Base-by-base conservation (phyloP, 1,140 invertebrate genomes). In the Drosophila sechellia region DNA sequence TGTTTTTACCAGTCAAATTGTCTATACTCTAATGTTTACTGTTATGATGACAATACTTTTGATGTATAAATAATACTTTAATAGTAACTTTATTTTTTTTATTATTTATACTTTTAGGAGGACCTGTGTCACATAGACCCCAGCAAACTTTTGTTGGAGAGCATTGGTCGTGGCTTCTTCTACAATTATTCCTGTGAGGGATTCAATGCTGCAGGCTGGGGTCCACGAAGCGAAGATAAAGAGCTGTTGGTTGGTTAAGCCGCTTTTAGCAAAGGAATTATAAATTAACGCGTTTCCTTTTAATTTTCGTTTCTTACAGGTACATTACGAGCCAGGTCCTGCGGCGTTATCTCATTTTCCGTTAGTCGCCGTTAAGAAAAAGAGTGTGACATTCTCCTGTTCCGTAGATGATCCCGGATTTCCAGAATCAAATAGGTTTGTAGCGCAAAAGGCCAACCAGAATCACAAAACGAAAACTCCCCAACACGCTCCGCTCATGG, bases 161-260 rank as follows among this genome's bases (percentile, higher is more conserved):
- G 95, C 69, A 97, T 98, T 13, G 96, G 95, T 6, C 94, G 96
- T 63, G 95, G 95, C 52, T 97, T 98, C 90, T 96, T 97, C 69
- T 97, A 97, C n/a, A 98, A 98, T 92, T 98, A 97, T 92, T 97
- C 97, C 0, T 98, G 97, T 91, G 95, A 96, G 81, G 97, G 97
- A 3, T 95, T 95, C 84, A 98, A 98, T 92, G 94, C 95, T 12
- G 97, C 97, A 13, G 97, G 97, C 11, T 97, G 96, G 96, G 97
- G 97, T 35, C 94, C 94, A 11, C 93, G 95, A 66, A 97, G 96
- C 6, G 93, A 94, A 25, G 94, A 95, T 55, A 95, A 95, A 10
- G 95, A 96, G 75, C 93, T 98, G 10, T 75, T 90, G 74, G 91
- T 92, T 50, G 31, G 80, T 64, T 25, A 48, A 48, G 13, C 27